Percentiles rank a stretch among this genome's conserved stretches.
phyloP scores from a whole-genome alignment of 2,797 vertebrate species.

The Acrossocheilus wenchowensis region DNA sequence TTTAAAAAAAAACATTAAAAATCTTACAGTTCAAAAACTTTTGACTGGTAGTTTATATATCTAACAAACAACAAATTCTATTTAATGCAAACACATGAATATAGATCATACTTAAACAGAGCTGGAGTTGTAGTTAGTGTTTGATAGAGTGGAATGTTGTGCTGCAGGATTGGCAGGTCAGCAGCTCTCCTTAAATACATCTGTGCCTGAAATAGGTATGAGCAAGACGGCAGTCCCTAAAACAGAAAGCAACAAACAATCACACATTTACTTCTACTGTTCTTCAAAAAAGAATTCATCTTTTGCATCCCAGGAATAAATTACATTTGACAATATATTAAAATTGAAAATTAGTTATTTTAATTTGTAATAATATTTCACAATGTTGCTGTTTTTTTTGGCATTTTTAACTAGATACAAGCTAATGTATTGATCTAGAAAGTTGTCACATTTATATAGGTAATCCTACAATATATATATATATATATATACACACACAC shows the following conservation, averaged over 20 bases:
- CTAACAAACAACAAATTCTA: not conserved
- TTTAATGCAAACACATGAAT: not conserved
- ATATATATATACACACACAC: too few relatives aligned
- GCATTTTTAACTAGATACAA: not conserved
- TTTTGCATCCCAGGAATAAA: not conserved
- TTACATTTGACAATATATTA: not conserved
- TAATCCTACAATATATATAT: not conserved
- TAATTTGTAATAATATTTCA: not conserved
- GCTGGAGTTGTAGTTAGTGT: conserved; percentile 55
- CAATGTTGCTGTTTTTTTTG: not conserved
- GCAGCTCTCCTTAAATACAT: conserved; percentile 85
- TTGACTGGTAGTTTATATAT: not conserved
- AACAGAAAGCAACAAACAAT: not conserved
- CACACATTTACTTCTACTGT: not conserved
- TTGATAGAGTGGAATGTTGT: conserved; percentile 71
- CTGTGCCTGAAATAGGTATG: conserved; percentile 91
- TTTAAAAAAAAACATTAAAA: not conserved
- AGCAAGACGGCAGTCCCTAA: conserved; percentile 89
- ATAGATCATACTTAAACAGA: conserved; percentile 56
- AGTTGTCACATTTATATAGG: not conserved
- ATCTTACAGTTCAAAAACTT: too few relatives aligned
- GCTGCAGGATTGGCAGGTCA: conserved; percentile 83
- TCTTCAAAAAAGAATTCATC: too few relatives aligned
- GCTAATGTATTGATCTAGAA: not conserved
- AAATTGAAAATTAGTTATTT: not conserved